Conservation (phyloP, 2,113 vertebrate species). For the Bos indicus region DNA sequence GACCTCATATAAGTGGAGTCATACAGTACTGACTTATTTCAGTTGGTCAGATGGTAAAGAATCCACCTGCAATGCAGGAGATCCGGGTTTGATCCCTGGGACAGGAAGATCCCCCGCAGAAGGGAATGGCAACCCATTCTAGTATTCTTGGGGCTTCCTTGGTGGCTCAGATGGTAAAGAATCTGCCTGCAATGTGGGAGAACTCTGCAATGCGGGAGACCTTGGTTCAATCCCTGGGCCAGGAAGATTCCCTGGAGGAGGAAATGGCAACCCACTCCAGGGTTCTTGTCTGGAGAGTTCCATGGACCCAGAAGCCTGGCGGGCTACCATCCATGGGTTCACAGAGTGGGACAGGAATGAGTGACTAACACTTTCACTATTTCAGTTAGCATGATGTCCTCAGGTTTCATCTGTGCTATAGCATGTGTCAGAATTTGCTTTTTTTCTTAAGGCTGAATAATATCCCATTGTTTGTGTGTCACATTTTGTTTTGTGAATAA, state of each 20-base stretch:
- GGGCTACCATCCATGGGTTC: neutral
- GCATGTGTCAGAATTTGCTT: neutral
- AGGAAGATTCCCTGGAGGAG: neutral
- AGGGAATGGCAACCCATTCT: neutral
- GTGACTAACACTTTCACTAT: neutral
- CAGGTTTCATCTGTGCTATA: no score
- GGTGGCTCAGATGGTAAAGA: neutral
- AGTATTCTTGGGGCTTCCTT: neutral
- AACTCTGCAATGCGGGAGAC: neutral
- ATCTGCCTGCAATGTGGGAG: neutral
- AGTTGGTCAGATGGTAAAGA: neutral
- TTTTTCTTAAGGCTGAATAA: neutral
- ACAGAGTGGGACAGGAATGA: neutral
- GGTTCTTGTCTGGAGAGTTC: neutral
- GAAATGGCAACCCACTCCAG: neutral
- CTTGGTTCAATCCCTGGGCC: neutral
- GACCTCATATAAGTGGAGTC: neutral
- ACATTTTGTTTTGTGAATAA: neutral
- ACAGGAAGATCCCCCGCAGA: neutral
- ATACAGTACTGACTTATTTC: neutral
- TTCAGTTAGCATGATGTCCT: neutral
- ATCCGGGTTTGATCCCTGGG: neutral
- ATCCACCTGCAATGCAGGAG: neutral
- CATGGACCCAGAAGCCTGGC: neutral
- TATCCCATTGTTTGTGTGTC: neutral